Conservation (phyloP, 1,140 invertebrate species). For the Tetragnatha versicolor region DNA sequence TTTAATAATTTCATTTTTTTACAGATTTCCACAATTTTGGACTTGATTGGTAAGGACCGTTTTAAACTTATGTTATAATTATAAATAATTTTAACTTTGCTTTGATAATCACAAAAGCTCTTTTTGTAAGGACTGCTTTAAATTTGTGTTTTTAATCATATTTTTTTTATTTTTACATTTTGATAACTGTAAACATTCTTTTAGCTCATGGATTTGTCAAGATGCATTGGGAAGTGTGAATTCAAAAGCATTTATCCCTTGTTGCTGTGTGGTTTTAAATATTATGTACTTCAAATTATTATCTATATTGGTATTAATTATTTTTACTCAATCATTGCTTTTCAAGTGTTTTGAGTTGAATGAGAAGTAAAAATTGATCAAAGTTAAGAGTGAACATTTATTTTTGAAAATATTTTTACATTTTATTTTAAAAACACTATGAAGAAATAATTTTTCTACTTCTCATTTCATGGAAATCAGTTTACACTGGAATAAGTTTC, state of each 20-base stretch:
- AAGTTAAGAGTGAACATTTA: too few relatives aligned
- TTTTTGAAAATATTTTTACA: too few relatives aligned
- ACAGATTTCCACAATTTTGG: constrained; percentile 15
- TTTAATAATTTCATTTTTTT: not conserved
- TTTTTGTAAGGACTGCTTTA: not conserved
- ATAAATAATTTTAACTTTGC: not conserved
- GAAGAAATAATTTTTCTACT: too few relatives aligned
- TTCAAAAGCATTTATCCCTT: not conserved
- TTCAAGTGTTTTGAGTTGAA: too few relatives aligned
- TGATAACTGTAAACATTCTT: not conserved
- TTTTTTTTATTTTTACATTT: not conserved
- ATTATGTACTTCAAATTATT: not conserved
- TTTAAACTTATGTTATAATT: not conserved
- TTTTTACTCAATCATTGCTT: too few relatives aligned
- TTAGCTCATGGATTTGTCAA: constrained; percentile 52
- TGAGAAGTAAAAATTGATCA: too few relatives aligned
- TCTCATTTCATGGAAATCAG: too few relatives aligned
- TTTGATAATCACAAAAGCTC: not conserved
- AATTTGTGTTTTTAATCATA: not conserved
- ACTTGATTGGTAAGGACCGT: constrained; percentile 26
- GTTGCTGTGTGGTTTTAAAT: not conserved
- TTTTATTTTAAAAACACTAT: too few relatives aligned
- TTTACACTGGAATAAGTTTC: too few relatives aligned
- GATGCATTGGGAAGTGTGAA: constrained; percentile 47
- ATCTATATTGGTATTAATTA: too few relatives aligned